Conservation (phyloP, 2,888 invertebrate genomes). For the Schizaphis graminum region DNA sequence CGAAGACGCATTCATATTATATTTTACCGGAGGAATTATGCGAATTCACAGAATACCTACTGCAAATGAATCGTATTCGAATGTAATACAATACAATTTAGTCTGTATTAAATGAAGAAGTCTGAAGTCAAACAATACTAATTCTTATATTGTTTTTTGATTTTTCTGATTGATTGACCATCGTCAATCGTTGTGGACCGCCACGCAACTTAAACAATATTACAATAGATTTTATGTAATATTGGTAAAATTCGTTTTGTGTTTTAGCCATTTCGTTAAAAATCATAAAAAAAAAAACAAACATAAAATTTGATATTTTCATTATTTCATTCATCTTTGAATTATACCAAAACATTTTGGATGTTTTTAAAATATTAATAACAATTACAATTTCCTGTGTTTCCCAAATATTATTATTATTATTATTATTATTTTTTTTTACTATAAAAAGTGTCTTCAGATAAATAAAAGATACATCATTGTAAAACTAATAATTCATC, state of each 20-base stretch:
- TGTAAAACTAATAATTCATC: neutral
- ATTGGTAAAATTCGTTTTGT: too few species aligned
- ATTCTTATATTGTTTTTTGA: neutral
- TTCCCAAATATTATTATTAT: too few species aligned
- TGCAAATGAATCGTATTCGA: neutral
- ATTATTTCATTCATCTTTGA: too few species aligned
- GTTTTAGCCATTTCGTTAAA: too few species aligned
- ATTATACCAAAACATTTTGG: too few species aligned
- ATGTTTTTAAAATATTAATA: too few species aligned
- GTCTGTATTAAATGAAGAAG: neutral
- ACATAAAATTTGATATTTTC: too few species aligned
- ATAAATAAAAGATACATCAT: neutral
- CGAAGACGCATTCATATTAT: neutral
- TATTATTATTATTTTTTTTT: neutral
- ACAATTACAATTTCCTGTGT: too few species aligned
- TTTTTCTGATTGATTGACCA: neutral
- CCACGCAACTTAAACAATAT: neutral
- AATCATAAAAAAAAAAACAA: too few species aligned
- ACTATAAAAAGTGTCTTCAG: neutral
- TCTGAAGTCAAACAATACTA: neutral
- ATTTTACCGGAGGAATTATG: neutral
- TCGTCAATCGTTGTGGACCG: neutral
- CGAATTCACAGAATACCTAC: neutral
- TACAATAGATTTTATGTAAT: too few species aligned
- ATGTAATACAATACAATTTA: neutral